phyloP scores from a whole-genome alignment of 2,797 vertebrate species.

The Rhincodon typus region DNA sequence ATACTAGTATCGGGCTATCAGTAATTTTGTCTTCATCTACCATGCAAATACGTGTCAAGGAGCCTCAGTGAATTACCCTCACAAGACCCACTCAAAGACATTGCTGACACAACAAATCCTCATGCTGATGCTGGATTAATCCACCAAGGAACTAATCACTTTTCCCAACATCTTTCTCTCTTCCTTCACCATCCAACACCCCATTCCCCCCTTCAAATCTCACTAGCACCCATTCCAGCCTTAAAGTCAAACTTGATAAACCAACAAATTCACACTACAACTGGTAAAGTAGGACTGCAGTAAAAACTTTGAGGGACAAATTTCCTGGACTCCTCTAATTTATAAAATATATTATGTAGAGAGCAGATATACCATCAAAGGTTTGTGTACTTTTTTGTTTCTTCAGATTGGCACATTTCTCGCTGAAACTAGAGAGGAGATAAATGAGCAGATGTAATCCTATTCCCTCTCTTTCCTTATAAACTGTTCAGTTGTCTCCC shows the following conservation, averaged over 20 bases:
- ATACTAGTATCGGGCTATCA: not conserved
- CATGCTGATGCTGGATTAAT: not conserved
- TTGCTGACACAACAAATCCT: not conserved
- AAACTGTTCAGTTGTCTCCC: not conserved
- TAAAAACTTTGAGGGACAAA: not conserved
- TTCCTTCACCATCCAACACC: not conserved
- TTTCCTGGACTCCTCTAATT: not conserved
- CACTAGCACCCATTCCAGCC: not conserved
- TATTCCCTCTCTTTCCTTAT: not conserved
- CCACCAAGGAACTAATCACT: not conserved
- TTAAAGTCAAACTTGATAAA: not conserved
- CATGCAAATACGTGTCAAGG: not conserved
- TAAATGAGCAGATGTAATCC: not conserved
- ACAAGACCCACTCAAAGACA: too few species aligned
- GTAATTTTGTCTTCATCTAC: not conserved
- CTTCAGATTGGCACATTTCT: too few species aligned
- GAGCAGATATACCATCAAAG: not conserved
- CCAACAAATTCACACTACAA: not conserved
- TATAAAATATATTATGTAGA: not conserved
- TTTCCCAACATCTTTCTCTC: not conserved
- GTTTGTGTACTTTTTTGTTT: not conserved
- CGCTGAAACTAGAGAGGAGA: not conserved
- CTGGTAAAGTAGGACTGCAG: not conserved
- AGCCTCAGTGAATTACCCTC: not conserved
- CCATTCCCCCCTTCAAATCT: too few species aligned